Evolutionary conservation across 2,888 invertebrate genomes (phyloP).

Genomic region (Spilosoma lubricipeda): DNA sequence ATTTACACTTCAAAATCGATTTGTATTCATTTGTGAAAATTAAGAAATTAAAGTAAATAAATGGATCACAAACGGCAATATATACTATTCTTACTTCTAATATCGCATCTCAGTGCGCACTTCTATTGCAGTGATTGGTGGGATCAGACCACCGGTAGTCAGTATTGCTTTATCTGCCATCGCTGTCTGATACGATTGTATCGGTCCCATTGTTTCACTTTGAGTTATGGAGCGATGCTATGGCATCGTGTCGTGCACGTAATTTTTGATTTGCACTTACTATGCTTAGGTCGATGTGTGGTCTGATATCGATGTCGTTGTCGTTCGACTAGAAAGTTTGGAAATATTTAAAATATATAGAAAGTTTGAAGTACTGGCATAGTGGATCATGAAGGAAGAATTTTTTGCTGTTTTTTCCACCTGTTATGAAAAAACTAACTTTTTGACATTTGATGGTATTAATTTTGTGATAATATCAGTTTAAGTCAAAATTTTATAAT

Average conservation of each 20-base stretch:
- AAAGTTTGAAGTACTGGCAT: neutral
- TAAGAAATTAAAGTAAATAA: too few species aligned
- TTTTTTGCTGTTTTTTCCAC: too few species aligned
- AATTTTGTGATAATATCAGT: too few species aligned
- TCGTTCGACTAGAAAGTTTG: constrained; percentile 20
- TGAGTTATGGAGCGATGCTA: constrained; percentile 46
- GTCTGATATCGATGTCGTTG: constrained; percentile 11
- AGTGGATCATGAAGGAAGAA: neutral
- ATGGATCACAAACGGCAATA: constrained; percentile 17
- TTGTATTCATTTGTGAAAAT: too few species aligned
- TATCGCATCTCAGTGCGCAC: constrained; percentile 30
- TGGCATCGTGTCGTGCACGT: constrained; percentile 42
- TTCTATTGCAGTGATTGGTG: constrained; percentile 51
- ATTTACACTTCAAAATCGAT: neutral
- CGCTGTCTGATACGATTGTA: constrained; percentile 43
- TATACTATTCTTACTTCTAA: constrained; percentile 24
- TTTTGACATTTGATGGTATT: too few species aligned
- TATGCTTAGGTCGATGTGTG: constrained; percentile 12
- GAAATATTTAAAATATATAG: neutral
- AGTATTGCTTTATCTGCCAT: constrained; percentile 51
- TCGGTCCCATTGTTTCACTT: constrained; percentile 47
- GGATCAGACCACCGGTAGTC: constrained; percentile 37
- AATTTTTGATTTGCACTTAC: constrained; percentile 46
- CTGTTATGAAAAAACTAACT: too few species aligned
- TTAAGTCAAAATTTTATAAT: neutral